Conservation (phyloP, 2,888 invertebrate species). For the Drosophila anomelani region DNA sequence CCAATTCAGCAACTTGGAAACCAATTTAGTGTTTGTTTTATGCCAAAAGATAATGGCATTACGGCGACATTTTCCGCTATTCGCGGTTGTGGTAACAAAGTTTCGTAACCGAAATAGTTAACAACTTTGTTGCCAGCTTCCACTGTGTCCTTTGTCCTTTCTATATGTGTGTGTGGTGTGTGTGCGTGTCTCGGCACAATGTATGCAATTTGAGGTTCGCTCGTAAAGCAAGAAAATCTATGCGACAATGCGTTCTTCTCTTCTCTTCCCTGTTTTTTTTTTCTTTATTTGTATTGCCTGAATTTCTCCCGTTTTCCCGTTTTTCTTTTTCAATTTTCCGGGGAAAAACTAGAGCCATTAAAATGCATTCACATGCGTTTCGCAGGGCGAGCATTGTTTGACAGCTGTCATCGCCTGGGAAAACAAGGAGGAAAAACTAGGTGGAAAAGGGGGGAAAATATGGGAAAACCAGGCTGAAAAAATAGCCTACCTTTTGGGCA, state of each 20-base stretch:
- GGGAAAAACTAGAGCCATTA: slow-evolving; percentile 57
- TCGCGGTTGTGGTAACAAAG: slow-evolving; percentile 12
- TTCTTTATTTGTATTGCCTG: not conserved
- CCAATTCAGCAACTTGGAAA: not conserved
- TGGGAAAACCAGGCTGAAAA: not conserved
- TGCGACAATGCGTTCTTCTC: slow-evolving; percentile 32
- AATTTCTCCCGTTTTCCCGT: not conserved
- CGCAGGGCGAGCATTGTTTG: slow-evolving; percentile 51
- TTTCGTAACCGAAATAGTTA: slow-evolving; percentile 10
- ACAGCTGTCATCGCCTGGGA: slow-evolving; percentile 22
- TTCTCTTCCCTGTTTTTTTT: slow-evolving; percentile 2
- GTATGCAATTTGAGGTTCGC: slow-evolving; percentile 26
- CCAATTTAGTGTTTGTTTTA: slow-evolving; percentile 8
- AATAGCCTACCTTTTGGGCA: not conserved
- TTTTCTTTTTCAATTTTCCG: not conserved
- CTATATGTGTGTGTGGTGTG: not conserved
- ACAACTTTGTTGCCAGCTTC: slow-evolving; percentile 2
- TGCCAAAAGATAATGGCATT: slow-evolving; percentile 1
- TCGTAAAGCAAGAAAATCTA: slow-evolving; percentile 27
- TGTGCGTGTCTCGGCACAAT: slow-evolving; percentile 7
- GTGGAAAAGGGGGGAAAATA: not conserved
- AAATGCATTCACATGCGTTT: slow-evolving; percentile 60
- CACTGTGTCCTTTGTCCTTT: not conserved
- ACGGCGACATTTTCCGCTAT: not conserved
- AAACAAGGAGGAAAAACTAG: not conserved